phyloP scores from a whole-genome alignment of 2,888 invertebrate species.

The Melikaiella ostensackeni region DNA sequence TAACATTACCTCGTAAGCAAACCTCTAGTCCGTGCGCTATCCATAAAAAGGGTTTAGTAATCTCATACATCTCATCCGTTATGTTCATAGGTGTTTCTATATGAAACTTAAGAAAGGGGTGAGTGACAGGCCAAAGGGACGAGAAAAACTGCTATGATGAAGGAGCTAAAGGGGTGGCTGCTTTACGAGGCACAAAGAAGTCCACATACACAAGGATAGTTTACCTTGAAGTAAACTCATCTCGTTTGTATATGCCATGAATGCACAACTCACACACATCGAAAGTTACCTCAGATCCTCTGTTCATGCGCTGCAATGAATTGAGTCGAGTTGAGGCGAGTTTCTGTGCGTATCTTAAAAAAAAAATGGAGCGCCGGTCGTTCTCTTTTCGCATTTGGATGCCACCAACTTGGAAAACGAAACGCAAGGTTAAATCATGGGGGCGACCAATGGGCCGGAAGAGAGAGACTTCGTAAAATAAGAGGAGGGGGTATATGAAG shows the following conservation, averaged over 20 bases:
- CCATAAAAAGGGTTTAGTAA: neutral
- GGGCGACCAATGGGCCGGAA: slow-evolving; percentile 73
- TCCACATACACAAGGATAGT: slow-evolving; percentile 52
- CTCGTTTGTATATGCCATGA: slow-evolving; percentile 14
- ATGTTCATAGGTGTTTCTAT: neutral
- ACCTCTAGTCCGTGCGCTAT: neutral
- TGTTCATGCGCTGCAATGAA: slow-evolving; percentile 6
- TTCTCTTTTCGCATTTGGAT: slow-evolving; percentile 59
- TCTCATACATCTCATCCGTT: neutral
- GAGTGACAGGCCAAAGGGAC: slow-evolving; percentile 30
- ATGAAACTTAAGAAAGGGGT: slow-evolving; percentile 2
- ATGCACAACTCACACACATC: neutral
- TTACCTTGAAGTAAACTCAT: slow-evolving; percentile 42
- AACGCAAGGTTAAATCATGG: slow-evolving; percentile 73
- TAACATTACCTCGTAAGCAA: too few relatives aligned
- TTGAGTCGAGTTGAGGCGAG: slow-evolving; percentile 41
- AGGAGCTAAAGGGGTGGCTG: slow-evolving; percentile 47
- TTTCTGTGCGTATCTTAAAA: slow-evolving; percentile 54
- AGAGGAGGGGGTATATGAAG: slow-evolving; percentile 45
- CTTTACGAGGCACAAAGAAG: slow-evolving; percentile 55
- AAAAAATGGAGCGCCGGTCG: slow-evolving; percentile 62
- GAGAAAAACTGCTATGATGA: slow-evolving; percentile 22
- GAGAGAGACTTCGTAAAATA: slow-evolving; percentile 54
- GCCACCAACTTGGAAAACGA: slow-evolving; percentile 64
- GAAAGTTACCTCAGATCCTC: slow-evolving; percentile 36